phyloP scores from a whole-genome alignment of 2,888 invertebrate species.

The Drosophila gaucha region DNA sequence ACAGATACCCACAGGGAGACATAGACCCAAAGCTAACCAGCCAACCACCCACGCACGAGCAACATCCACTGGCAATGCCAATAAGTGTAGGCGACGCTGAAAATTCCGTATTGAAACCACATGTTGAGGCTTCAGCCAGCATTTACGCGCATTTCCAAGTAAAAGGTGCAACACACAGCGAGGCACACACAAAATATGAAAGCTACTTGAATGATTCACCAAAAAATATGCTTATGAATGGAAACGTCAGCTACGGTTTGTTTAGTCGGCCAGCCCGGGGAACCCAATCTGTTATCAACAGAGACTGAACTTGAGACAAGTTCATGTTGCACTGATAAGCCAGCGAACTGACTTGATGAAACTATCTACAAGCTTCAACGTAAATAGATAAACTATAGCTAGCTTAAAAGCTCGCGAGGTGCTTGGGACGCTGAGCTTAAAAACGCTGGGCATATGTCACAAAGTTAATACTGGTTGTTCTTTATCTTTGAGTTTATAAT shows the following conservation, averaged over 20 bases:
- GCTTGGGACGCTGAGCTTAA: background rate
- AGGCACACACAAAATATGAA: conserved; percentile 27
- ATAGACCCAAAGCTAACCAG: conserved; percentile 30
- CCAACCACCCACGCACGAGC: conserved; percentile 32
- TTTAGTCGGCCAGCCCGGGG: conserved; percentile 28
- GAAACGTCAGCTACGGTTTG: conserved; percentile 43
- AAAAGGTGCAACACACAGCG: conserved; percentile 55
- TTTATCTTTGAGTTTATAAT: background rate
- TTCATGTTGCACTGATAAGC: conserved; percentile 42
- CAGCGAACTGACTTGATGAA: conserved; percentile 2
- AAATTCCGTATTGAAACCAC: conserved; percentile 68
- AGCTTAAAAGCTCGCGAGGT: conserved; percentile 11
- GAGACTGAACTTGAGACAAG: conserved; percentile 55
- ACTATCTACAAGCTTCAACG: conserved; percentile 1
- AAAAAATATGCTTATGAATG: conserved; percentile 46
- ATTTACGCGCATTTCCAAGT: conserved; percentile 77
- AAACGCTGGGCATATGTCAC: conserved; percentile 3
- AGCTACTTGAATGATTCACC: conserved; percentile 66
- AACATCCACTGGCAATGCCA: conserved; percentile 36
- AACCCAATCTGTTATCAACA: conserved; percentile 48
- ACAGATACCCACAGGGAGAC: conserved; percentile 38
- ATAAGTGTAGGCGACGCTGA: conserved; percentile 54
- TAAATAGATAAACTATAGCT: background rate
- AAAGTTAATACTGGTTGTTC: conserved; percentile 2
- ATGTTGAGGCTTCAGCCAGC: conserved; percentile 67